These are phyloP conservation scores for Forbesichthys agassizii DNA, from an alignment of 2,113 vertebrate species.

Conservation along the genomic window DNA sequence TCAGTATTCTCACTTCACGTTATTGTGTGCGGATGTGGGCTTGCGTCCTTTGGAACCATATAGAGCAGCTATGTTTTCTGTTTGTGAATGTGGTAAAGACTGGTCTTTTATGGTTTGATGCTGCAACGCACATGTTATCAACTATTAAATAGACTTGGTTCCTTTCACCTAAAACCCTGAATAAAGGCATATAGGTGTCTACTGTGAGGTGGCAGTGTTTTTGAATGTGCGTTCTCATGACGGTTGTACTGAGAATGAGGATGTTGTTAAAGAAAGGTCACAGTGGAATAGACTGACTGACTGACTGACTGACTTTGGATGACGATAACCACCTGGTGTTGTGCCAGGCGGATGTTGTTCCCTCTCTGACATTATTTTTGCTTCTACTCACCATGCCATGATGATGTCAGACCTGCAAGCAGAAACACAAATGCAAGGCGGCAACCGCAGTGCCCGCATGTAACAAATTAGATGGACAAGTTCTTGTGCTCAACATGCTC, in stretches of 20 bases:
- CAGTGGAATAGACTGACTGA: conserved; percentile 18
- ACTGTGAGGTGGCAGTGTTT: conserved; percentile 9
- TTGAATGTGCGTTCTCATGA: conserved; percentile 15
- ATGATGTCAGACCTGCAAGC: conserved; percentile 68
- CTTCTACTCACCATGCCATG: conserved; percentile 56
- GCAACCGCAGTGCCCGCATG: conserved; percentile 57
- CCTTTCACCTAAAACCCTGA: not conserved
- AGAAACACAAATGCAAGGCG: conserved; percentile 70
- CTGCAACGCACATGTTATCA: conserved; percentile 1
- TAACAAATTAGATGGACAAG: conserved; percentile 66
- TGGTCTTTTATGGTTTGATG: conserved; percentile 21
- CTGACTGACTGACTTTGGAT: conserved; percentile 24
- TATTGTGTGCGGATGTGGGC: conserved; percentile 22
- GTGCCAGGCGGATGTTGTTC: conserved; percentile 50
- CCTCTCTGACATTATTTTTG: conserved; percentile 61
- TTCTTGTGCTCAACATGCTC: conserved; percentile 48
- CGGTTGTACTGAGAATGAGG: conserved; percentile 52
- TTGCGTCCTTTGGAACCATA: not conserved
- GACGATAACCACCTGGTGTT: conserved; percentile 53
- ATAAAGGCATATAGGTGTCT: conserved; percentile 23
- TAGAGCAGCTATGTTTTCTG: not conserved
- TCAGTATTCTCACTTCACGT: conserved; percentile 8
- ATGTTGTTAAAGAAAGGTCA: conserved; percentile 52
- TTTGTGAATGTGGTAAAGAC: conserved; percentile 54
- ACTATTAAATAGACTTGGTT: conserved; percentile 23